These are phyloP conservation scores for Aegithalos caudatus DNA, from an alignment of 2,113 vertebrate species.

Conservation along the genomic window DNA sequence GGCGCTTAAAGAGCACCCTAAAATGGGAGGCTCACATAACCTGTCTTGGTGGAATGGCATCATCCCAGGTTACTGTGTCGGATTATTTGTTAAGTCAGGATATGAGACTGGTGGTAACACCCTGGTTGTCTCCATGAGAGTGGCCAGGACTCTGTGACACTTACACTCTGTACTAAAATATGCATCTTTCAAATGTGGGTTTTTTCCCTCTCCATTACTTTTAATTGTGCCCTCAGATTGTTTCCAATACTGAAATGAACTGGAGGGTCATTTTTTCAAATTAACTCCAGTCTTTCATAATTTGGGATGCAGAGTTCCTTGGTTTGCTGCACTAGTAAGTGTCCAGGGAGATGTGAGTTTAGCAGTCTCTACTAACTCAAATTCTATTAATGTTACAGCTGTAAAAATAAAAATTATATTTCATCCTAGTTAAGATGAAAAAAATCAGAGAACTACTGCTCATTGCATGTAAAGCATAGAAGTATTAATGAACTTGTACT, in stretches of 20 bases:
- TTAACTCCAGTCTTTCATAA: background rate
- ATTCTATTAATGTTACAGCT: background rate
- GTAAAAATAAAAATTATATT: background rate
- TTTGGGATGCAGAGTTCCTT: background rate
- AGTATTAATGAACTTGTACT: background rate
- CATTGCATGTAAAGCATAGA: background rate
- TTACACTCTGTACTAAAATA: background rate
- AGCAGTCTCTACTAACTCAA: background rate
- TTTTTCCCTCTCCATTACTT: background rate
- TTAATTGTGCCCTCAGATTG: background rate
- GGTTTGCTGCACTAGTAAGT: background rate
- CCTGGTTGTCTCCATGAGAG: accelerated
- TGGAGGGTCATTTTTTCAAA: background rate
- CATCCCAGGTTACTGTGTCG: accelerated
- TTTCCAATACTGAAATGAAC: background rate
- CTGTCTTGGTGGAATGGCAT: accelerated
- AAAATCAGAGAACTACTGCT: background rate
- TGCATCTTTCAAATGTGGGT: accelerated
- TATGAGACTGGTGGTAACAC: background rate
- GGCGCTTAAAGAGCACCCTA: background rate
- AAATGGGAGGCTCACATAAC: accelerated
- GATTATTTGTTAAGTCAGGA: background rate
- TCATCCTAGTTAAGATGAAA: background rate
- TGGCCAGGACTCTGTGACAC: background rate
- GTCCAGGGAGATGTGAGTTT: background rate